Conservation (phyloP, 2,888 invertebrate species). For the Trilocha varians region DNA sequence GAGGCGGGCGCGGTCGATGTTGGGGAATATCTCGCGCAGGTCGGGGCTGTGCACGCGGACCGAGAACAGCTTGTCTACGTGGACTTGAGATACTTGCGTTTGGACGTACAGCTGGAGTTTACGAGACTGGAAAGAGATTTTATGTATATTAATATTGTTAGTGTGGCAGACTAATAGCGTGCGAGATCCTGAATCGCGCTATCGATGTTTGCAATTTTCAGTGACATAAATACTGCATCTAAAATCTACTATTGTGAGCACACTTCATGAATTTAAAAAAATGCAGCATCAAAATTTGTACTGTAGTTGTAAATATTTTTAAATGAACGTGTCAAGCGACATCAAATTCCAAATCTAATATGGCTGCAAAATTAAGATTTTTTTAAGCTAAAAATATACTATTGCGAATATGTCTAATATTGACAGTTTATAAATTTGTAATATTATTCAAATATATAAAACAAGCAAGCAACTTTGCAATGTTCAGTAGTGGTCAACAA, state of each 20-base stretch:
- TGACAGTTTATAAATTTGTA: neutral
- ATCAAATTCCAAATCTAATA: neutral
- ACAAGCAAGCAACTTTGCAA: neutral
- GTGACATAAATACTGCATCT: too few species aligned
- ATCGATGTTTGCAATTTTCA: too few species aligned
- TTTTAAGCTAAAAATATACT: neutral
- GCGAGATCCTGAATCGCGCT: too few species aligned
- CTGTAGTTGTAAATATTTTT: too few species aligned
- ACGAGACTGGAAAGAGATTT: slow-evolving; percentile 36
- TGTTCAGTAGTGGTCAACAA: neutral
- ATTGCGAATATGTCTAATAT: neutral
- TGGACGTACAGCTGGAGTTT: slow-evolving; percentile 57
- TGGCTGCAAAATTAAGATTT: neutral
- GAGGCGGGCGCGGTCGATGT: slow-evolving; percentile 75
- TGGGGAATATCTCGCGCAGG: slow-evolving; percentile 78
- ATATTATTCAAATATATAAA: neutral
- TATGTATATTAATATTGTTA: too few species aligned
- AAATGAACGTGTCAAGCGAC: too few species aligned
- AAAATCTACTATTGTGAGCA: too few species aligned
- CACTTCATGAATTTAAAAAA: too few species aligned
- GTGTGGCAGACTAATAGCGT: too few species aligned
- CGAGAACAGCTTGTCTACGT: slow-evolving; percentile 75
- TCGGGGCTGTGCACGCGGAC: slow-evolving; percentile 76
- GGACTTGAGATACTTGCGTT: slow-evolving; percentile 37
- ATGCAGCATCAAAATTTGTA: too few species aligned